Evolutionary conservation across 2,797 vertebrate genomes (phyloP).

Genomic region (Tapera naevia): DNA sequence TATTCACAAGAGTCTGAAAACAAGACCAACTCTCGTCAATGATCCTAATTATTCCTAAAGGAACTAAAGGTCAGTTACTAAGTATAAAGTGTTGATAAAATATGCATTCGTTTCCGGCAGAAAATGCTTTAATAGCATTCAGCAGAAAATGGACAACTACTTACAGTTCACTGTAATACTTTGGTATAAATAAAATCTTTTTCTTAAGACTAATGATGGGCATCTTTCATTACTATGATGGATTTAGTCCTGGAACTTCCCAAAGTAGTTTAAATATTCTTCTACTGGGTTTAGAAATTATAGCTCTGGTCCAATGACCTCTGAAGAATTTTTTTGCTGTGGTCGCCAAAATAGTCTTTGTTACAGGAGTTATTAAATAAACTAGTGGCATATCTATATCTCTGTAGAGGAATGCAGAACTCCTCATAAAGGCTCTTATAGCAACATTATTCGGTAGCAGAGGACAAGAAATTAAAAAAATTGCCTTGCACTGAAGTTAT

Average conservation of each 20-base stretch:
- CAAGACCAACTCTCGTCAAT: not conserved
- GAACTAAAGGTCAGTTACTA: conserved; percentile 21
- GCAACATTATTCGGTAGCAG: not conserved
- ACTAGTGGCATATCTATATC: not conserved
- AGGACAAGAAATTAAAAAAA: not conserved
- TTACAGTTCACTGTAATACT: not conserved
- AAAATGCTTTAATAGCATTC: not conserved
- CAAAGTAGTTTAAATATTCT: not conserved
- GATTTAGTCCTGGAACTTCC: not conserved
- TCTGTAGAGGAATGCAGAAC: not conserved
- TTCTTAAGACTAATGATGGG: not conserved
- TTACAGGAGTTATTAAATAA: not conserved
- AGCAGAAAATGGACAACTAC: not conserved
- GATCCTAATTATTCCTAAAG: conserved; percentile 49
- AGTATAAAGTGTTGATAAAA: conserved; percentile 44
- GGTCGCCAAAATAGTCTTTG: not conserved
- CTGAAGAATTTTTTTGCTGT: not conserved
- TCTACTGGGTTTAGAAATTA: not conserved
- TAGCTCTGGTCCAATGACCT: not conserved
- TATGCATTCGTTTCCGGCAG: conserved; percentile 29
- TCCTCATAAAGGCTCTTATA: not conserved
- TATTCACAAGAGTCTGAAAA: conserved; percentile 44
- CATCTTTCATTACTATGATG: not conserved
- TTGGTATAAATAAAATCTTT: not conserved
- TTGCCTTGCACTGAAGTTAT: not conserved